Conservation (phyloP, 2,113 vertebrate genomes). For the Bufo gargarizans region DNA sequence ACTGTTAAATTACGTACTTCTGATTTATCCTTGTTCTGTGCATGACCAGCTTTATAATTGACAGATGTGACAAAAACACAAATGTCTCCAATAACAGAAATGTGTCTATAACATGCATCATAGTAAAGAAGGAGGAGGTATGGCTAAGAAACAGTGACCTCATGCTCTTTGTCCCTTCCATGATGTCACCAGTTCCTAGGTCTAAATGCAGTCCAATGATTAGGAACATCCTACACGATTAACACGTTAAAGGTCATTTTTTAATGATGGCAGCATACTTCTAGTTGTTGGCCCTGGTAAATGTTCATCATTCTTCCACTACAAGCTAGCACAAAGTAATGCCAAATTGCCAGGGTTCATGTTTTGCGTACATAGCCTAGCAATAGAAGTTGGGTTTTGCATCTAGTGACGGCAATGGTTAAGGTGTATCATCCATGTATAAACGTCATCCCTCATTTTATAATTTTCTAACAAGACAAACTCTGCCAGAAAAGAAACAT, state of each 20-base stretch:
- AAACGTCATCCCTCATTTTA: background rate
- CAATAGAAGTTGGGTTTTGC: background rate
- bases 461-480: background rate
- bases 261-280: background rate
- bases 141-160: background rate
- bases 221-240: background rate
- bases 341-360: background rate
- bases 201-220: background rate
- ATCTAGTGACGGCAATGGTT: background rate
- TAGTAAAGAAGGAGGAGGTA: background rate
- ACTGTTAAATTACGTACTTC: no score
- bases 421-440: background rate
- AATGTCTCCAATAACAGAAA: background rate
- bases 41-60: no score
- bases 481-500: slow-evolving; percentile 11
- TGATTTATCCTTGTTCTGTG: no score
- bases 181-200: background rate
- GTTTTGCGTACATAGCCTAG: background rate
- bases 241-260: background rate
- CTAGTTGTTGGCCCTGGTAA: background rate
- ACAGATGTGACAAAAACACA: background rate
- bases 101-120: background rate
- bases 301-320: background rate
- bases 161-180: background rate
- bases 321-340: background rate